These are phyloP conservation scores for Pristiophorus japonicus DNA, from an alignment of 2,113 vertebrate species.

Conservation along the genomic window DNA sequence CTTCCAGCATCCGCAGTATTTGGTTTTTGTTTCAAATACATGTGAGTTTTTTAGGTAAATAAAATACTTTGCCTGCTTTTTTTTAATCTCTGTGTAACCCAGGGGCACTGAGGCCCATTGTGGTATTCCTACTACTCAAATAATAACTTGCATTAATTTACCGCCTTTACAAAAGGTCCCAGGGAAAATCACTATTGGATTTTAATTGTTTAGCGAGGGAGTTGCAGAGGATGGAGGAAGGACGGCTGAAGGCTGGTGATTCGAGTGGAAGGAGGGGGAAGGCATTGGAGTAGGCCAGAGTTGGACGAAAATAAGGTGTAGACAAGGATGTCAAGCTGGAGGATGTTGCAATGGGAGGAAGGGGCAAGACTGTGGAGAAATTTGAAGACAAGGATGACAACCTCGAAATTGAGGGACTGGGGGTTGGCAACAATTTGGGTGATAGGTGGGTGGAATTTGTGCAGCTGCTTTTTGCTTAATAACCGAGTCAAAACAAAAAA, in stretches of 20 bases:
- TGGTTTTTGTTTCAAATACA: too few species aligned
- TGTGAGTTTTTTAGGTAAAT: too few species aligned
- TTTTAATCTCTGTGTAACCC: background rate
- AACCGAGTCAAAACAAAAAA: background rate
- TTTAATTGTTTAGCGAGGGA: background rate
- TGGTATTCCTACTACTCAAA: background rate
- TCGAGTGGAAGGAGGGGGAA: too few species aligned
- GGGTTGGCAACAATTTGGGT: background rate
- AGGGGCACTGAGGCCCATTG: background rate
- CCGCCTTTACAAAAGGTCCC: background rate
- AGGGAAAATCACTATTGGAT: background rate
- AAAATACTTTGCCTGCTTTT: background rate
- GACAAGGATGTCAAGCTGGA: too few species aligned
- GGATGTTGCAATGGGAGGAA: too few species aligned
- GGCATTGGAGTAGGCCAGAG: too few species aligned
- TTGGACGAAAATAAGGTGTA: too few species aligned
- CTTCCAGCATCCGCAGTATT: too few species aligned
- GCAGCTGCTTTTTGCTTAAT: background rate
- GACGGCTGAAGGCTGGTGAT: background rate
- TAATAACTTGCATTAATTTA: background rate
- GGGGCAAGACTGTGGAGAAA: background rate
- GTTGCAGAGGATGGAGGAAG: background rate
- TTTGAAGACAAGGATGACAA: background rate
- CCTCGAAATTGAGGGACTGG: background rate
- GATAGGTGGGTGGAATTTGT: background rate